A percentile compares a stretch with the other conserved stretches of the same genome.
Evolutionary conservation across 2,888 invertebrate genomes (phyloP).

Genomic region (Xestia sexstrigata): DNA sequence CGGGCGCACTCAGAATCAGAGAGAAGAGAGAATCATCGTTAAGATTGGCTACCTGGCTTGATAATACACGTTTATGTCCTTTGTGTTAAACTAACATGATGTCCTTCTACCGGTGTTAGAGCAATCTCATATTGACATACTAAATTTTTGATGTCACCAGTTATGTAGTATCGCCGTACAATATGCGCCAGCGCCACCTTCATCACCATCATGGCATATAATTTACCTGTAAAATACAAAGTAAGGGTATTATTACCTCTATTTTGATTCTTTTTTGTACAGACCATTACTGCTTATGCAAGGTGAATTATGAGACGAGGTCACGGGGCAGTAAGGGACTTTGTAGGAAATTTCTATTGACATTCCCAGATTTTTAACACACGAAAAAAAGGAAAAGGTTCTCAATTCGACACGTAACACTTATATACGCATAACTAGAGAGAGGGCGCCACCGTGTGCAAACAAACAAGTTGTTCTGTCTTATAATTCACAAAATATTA

Average conservation of each 20-base stretch:
- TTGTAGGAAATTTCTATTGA: neutral
- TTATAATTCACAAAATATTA: too few species aligned
- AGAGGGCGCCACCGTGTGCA: too few species aligned
- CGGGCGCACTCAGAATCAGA: neutral
- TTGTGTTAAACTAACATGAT: constrained; percentile 11
- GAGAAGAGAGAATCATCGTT: too few species aligned
- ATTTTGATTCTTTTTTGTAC: too few species aligned
- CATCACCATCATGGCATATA: constrained; percentile 24
- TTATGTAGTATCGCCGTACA: constrained; percentile 11
- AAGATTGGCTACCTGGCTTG: neutral
- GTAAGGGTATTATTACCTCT: neutral
- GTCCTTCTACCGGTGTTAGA: constrained; percentile 16
- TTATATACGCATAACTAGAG: too few species aligned
- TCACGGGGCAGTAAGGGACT: neutral
- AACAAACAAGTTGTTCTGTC: too few species aligned
- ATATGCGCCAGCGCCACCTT: constrained; percentile 21
- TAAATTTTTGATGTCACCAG: constrained; percentile 16
- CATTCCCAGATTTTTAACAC: neutral
- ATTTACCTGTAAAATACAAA: constrained; percentile 26
- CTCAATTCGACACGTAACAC: too few species aligned
- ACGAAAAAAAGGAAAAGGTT: too few species aligned
- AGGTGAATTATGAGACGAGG: too few species aligned
- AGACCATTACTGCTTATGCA: too few species aligned
- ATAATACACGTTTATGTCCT: neutral
- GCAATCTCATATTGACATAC: neutral